A percentile compares a stretch with the other conserved stretches of the same genome.
Conservation (phyloP, 2,797 vertebrate genomes). For the Lepidocolaptes lacrymiger region DNA sequence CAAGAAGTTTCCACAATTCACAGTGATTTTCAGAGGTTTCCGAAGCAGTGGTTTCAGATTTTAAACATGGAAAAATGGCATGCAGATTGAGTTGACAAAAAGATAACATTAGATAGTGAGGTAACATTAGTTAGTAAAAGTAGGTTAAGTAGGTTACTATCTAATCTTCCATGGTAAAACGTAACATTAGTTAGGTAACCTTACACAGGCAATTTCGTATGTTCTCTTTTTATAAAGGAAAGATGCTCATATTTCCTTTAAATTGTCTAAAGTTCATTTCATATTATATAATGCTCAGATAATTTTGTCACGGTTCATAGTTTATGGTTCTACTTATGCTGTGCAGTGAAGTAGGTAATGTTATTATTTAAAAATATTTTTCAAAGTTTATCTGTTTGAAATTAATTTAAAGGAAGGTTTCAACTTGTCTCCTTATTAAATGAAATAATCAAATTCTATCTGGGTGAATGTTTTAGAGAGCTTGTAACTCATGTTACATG, state of each 20-base stretch:
- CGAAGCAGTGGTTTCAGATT: not conserved
- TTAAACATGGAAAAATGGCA: not conserved
- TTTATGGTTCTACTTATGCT: not conserved
- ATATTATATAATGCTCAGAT: not conserved
- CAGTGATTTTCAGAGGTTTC: not conserved
- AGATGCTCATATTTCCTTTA: not conserved
- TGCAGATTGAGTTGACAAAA: not conserved
- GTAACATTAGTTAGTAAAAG: not conserved
- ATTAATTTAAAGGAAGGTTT: not conserved
- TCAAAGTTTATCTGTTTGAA: not conserved
- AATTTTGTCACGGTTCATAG: not conserved
- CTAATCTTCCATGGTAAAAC: not conserved
- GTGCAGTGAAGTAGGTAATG: not conserved
- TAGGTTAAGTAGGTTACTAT: not conserved
- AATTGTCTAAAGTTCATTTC: not conserved
- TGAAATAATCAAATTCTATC: not conserved
- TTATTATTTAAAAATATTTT: not conserved
- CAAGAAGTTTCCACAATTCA: not conserved
- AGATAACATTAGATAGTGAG: not conserved
- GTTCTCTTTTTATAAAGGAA: not conserved
- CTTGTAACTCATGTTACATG: not conserved
- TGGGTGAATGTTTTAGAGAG: not conserved
- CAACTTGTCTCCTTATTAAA: not conserved
- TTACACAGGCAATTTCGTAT: not conserved
- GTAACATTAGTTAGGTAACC: not conserved